Evolutionary conservation across 2,113 vertebrate genomes (phyloP), one percentile per base, ranked within the genome.

Genomic region (Bagarius yarrelli): DNA sequence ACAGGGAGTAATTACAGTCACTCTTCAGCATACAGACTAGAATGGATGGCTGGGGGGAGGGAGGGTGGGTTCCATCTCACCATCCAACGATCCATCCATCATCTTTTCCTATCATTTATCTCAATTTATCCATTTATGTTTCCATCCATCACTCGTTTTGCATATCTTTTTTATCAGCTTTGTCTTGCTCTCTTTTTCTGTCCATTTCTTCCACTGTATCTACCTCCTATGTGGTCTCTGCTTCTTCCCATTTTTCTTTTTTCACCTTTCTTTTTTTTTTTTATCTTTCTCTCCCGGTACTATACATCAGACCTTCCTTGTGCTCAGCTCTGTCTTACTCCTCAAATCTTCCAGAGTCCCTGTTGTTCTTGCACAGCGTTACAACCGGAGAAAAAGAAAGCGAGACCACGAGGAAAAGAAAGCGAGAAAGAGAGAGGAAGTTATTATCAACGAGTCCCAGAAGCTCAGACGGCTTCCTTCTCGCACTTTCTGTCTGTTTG

Each of bases 401-500:
- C 5, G 18, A 23, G 66, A 44, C 34, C 6, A 34, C 9, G 34
- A 21, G 34, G 19, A 34, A 44, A 34, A 44, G 34, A 23, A 5
- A 21, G 34, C 8, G 36, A 14, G 34, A 36, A 16, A 67, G 67
- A 70, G 67, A 70, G 67, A 40, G 67, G 76, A 36, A 66, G 60
- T 78, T 78, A 78, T 78, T 78, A 78, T 78, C 76, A 66, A 61
- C 27, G 12, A 66, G 60, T 78, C 76, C 76, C 76, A 78, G 76
- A 78, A 78, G 76, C 76, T 66, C 76, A 78, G 76, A 64, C 47
- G 61, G 76, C 76, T 66, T 60, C 66, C 76, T 78, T 23, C 47
- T 78, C 61, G 15, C 61, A 66, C 60, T 78, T 78, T 78, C 76
- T 55, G 76, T 66, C 60, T 53, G 60, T 78, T 78, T 78, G 76